These are phyloP conservation scores for Eudyptes chrysolophus DNA, from an alignment of 2,113 vertebrate species.

Conservation along the genomic window DNA sequence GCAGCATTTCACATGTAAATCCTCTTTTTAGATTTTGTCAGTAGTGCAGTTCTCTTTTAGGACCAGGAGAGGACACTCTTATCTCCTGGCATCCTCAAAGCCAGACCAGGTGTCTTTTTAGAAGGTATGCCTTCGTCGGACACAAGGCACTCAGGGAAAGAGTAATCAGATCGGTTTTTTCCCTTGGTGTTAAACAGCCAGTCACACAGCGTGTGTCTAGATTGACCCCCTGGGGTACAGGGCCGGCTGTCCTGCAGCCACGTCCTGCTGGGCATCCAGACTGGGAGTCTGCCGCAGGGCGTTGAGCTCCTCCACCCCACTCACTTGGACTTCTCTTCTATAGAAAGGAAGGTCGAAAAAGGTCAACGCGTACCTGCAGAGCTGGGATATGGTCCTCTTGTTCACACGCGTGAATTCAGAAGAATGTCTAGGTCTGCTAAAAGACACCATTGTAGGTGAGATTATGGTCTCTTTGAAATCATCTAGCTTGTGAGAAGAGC, in stretches of 20 bases:
- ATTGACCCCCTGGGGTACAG: neutral
- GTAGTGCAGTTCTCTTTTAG: neutral
- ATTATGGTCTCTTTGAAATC: neutral
- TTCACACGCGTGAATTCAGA: neutral
- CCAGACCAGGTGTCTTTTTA: neutral
- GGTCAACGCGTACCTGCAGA: accelerated
- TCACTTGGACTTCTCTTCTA: neutral
- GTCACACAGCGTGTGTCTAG: accelerated
- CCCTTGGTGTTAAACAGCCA: neutral
- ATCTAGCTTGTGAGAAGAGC: neutral
- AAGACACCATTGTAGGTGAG: neutral
- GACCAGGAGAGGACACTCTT: conserved; percentile 33
- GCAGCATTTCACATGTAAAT: neutral
- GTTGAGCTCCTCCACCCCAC: neutral
- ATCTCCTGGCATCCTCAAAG: neutral
- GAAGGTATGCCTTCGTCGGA: neutral
- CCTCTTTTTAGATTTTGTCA: neutral
- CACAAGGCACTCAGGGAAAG: neutral
- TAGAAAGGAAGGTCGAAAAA: neutral
- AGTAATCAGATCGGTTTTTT: neutral
- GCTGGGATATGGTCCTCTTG: neutral
- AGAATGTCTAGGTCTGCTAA: neutral
- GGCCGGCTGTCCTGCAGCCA: neutral
- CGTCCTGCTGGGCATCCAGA: neutral
- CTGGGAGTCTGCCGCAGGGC: neutral